These are phyloP conservation scores for Zaprionus africanus DNA, from an alignment of 1,140 invertebrate genomes.

Conservation along the genomic window DNA sequence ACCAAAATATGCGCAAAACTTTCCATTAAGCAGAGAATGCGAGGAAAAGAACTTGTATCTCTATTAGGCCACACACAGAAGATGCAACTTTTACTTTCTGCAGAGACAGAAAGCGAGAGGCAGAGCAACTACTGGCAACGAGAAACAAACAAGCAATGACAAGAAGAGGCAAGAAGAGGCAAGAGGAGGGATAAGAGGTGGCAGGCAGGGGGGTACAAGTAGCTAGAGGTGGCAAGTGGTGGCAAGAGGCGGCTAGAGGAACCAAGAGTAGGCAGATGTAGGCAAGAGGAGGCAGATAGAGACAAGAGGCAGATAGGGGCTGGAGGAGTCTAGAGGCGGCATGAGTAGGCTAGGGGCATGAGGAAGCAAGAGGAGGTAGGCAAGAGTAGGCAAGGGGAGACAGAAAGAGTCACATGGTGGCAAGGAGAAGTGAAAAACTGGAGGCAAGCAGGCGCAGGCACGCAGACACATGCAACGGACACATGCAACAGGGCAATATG, in stretches of 20 bases:
- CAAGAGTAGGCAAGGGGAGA: background rate
- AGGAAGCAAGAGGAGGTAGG: background rate
- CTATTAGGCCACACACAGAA: conserved; percentile 49
- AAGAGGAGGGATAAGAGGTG: background rate
- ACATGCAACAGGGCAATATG: conserved; percentile 37
- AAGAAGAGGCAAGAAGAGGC: background rate
- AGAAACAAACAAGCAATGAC: conserved; percentile 48
- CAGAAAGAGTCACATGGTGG: background rate
- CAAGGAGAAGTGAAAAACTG: background rate
- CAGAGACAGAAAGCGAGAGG: conserved; percentile 14
- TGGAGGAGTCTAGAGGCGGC: background rate
- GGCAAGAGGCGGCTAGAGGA: conserved; percentile 1
- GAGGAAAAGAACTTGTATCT: conserved; percentile 7
- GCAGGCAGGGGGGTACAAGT: too few species aligned
- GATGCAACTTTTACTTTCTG: conserved; percentile 64
- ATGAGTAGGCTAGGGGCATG: too few species aligned
- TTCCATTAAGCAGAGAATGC: background rate
- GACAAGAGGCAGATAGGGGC: background rate
- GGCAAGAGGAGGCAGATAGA: conserved; percentile 10
- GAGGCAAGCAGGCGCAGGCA: background rate
- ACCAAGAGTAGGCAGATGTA: background rate
- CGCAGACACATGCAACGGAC: conserved; percentile 1
- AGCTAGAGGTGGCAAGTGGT: background rate
- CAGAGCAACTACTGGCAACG: conserved; percentile 35
- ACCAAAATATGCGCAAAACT: conserved; percentile 3